Percentiles rank a stretch among this genome's conserved stretches.
Conservation (phyloP, 1,140 invertebrate species). For the Drosophila mojavensis region DNA sequence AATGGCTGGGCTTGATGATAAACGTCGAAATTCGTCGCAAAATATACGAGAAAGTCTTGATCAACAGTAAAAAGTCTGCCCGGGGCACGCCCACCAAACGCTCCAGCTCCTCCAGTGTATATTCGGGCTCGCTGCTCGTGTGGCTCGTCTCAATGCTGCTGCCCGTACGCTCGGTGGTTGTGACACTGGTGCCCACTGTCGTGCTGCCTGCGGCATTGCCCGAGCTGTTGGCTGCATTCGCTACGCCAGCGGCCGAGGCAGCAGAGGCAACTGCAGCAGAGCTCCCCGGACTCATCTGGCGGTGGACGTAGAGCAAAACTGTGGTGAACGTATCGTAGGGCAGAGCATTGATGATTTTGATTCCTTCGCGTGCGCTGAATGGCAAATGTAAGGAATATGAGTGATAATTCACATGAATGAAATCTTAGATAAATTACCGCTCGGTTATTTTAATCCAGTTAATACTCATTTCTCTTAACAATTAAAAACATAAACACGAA, state of each 20-base stretch:
- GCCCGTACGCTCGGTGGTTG: constrained; percentile 59
- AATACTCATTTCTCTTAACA: constrained; percentile 62
- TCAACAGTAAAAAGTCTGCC: constrained; percentile 74
- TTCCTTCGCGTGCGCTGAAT: constrained; percentile 77
- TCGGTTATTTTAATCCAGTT: constrained; percentile 84
- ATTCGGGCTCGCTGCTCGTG: constrained; percentile 64
- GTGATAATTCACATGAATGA: background rate
- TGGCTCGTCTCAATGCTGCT: constrained; percentile 41
- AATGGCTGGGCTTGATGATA: constrained; percentile 77
- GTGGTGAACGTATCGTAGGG: constrained; percentile 81
- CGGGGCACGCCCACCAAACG: constrained; percentile 78
- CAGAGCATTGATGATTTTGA: constrained; percentile 83
- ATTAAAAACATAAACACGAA: constrained; percentile 17
- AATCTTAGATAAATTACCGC: constrained; percentile 41
- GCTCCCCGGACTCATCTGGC: constrained; percentile 73
- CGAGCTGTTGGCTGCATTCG: background rate
- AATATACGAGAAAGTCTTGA: constrained; percentile 83
- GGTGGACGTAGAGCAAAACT: constrained; percentile 79
- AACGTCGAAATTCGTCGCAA: constrained; percentile 81
- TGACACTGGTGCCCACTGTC: constrained; percentile 65
- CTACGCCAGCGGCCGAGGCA: constrained; percentile 8
- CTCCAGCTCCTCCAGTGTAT: constrained; percentile 78
- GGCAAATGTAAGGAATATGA: background rate
- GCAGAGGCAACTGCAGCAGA: constrained; percentile 5
- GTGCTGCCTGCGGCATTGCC: constrained; percentile 1